Conservation (phyloP, 2,797 vertebrate genomes). For the Acanthopagrus latus region DNA sequence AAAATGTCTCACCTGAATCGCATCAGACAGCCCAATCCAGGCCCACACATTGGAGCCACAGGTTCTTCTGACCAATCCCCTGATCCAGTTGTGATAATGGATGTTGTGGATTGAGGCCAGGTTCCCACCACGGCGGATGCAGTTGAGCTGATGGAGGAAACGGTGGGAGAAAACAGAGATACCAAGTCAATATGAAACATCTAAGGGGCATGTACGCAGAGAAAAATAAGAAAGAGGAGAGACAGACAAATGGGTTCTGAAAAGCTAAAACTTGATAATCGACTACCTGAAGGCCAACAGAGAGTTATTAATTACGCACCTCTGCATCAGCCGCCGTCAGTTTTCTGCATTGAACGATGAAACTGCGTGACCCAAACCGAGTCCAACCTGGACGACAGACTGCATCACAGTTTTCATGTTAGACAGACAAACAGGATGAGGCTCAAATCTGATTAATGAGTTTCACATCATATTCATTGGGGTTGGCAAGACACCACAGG, state of each 20-base stretch:
- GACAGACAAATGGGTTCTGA: no score
- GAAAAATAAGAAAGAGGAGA: no score
- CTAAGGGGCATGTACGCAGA: no score
- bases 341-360: not conserved
- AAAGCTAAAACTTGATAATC: no score
- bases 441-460: no score
- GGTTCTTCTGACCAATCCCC: not conserved
- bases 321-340: not conserved
- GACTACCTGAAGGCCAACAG: no score
- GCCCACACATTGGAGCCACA: rapidly evolving
- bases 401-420: no score
- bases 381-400: not conserved
- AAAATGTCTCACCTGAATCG: not conserved
- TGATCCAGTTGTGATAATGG: rapidly evolving
- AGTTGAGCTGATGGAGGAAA: not conserved
- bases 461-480: no score
- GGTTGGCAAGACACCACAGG: no score
- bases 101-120: not conserved
- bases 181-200: no score
- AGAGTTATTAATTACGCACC: not conserved
- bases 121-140: not conserved
- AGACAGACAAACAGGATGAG: no score
- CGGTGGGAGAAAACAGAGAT: no score
- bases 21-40: not conserved
- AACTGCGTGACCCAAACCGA: not conserved